Evolutionary conservation across 2,113 vertebrate species (phyloP), one percentile per base, ranked within the genome.

Genomic region (Neotragus moschatus): DNA sequence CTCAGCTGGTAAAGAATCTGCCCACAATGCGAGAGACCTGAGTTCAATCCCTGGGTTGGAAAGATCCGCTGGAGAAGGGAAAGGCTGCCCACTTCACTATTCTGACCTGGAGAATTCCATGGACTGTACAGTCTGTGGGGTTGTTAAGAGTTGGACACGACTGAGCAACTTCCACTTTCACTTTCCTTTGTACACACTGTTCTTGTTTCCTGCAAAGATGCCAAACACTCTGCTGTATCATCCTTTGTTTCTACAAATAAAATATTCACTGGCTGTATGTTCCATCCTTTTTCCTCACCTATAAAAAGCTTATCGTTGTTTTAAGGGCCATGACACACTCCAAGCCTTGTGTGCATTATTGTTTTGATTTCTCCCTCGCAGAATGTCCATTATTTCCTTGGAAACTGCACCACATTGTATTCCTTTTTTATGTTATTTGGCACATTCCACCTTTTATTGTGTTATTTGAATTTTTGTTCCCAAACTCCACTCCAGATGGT

Each of bases 391-490:
- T 56, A 43, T n/a, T 81, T 94, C 49, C 23, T 89, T 87, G 39
- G 30, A 86, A 86, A 58, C 6, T 33, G 14, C 6, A 19, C 23
- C 19, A 0, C n/a, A 28, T 33, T 45, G 16, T 53, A 8, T 63
- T 89, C 26, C 75, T 92, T 55, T 55, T 28, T 53, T 58, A 25
- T 36, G 39, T 39, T 33, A 23, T 7, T 51, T 81, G 36, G 70
- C 84, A 56, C 12, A 1, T 21, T 63, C 39, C 43, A 36, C 17
- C 25, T 60, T 55, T 77, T 26, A 19, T 30, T 84, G 28, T 43
- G 33, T 85, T 55, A 85, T 81, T 30, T 89, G 63, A 84, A 85
- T 86, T 58, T 77, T 25, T 45, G 80, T 63, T 33, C 60, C 36
- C 1, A 7, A 87, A 36, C 7, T 92, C 30, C 33, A 70, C n/a